Evolutionary conservation across 1,140 invertebrate genomes (phyloP), one percentile per base, ranked within the genome.

Genomic region (Chrysoperla carnea): DNA sequence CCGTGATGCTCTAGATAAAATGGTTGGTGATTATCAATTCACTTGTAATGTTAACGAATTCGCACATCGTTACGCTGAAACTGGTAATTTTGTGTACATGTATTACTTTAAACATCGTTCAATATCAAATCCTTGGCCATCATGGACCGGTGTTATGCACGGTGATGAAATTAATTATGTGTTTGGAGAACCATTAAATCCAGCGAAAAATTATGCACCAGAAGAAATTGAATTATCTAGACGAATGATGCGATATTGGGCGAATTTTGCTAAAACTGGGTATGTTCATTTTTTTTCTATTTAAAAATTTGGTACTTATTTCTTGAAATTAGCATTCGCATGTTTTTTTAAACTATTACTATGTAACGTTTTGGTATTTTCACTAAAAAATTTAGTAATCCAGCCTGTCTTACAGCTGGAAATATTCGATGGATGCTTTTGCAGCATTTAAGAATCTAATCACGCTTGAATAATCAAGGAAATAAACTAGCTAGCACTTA

Each of bases 1-100:
- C 61, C 69, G 84, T 36, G 76, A 90, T 54, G 78, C 81, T 8
- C 64, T 94, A 23, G 90, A 93, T 55, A 89, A 89, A 58, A 88
- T 95, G 63, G 86, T 96, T n/a, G 92, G 92, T 3, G 94, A 98
- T 62, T 91, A 87, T 57, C 86, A 94, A 51, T 97, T 97, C 60
- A 89, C 90, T 1, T 98, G 94, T 66, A 81, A 84, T 53, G 85
- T 94, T 28, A 92, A 94, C 60, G 85, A 95, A 54, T 81, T 84
- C 55, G 87, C 90, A 1, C 75, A 84, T 50, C 68, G 79, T 14
- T 94, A 95, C 56, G 82, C 91, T 3, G 78, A 85, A 49, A 81
- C 79, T 13, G 84, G 86, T 4, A 84, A 88, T 59, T 82, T 83
- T 52, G 87, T 94, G 14, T 97, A 89, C 64, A 91, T 90, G 72